Conservation (phyloP, 30 jellyfish, hydroid and myxozoan genomes). For the Turritopsis rubra region DNA sequence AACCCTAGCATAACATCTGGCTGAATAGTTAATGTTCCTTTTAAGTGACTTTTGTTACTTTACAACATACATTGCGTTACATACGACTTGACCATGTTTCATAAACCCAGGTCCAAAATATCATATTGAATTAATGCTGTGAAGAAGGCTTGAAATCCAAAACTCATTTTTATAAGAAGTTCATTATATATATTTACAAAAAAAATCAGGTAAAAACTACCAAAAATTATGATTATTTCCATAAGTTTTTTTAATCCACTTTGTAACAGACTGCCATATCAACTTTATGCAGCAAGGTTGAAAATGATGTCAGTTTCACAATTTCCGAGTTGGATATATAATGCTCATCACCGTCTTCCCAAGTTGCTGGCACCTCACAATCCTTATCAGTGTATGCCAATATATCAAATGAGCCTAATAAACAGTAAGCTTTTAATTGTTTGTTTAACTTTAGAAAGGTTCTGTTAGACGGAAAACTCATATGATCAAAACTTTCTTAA, state of each 20-base stretch:
- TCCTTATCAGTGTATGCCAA: constrained; percentile 65
- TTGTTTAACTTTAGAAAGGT: not conserved
- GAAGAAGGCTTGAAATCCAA: too few species aligned
- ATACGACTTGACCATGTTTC: too few species aligned
- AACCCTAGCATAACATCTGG: too few species aligned
- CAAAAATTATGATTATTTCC: not conserved
- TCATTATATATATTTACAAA: not conserved
- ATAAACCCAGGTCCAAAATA: too few species aligned
- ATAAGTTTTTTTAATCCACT: constrained; percentile 18
- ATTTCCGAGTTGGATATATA: constrained; percentile 65
- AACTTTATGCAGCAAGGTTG: constrained; percentile 81
- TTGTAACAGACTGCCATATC: constrained; percentile 82
- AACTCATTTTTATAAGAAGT: too few species aligned
- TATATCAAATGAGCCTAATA: constrained; percentile 85
- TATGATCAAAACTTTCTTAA: too few species aligned
- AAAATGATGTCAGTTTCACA: constrained; percentile 53
- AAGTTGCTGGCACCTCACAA: constrained; percentile 60
- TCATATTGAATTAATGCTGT: too few species aligned
- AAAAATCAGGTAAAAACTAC: not conserved
- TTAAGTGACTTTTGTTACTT: too few species aligned
- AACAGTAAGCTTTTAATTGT: not conserved
- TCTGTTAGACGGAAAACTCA: not conserved
- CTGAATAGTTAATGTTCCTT: too few species aligned
- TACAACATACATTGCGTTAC: too few species aligned
- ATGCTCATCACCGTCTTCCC: constrained; percentile 94